phyloP scores from a whole-genome alignment of 2,113 vertebrate species.

The Tiliqua scincoides region DNA sequence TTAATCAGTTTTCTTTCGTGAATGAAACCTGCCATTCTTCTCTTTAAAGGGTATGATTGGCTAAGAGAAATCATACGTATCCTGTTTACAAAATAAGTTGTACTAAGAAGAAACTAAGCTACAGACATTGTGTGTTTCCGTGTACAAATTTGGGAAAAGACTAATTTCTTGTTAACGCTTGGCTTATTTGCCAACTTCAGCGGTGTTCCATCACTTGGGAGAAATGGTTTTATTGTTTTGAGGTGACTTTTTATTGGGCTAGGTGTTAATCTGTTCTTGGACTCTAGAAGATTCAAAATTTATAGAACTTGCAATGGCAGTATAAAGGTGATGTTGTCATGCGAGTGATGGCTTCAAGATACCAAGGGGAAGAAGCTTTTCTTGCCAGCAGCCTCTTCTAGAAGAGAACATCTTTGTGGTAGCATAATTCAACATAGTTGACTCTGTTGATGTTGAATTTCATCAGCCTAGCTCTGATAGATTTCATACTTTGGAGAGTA shows the following conservation, averaged over 20 bases:
- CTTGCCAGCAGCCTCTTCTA: neutral
- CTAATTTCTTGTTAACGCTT: constrained; percentile 27
- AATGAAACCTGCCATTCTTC: constrained; percentile 13
- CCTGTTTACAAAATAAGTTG: constrained; percentile 33
- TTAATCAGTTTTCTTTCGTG: constrained; percentile 21
- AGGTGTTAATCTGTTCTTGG: neutral
- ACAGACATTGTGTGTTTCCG: neutral
- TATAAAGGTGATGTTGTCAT: constrained; percentile 32
- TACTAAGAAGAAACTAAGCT: constrained; percentile 23
- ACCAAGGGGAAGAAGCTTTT: neutral
- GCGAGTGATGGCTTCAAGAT: neutral
- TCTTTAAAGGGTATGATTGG: neutral
- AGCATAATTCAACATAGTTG: neutral
- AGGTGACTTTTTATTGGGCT: constrained; percentile 52
- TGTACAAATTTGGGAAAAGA: neutral
- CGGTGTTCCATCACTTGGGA: neutral
- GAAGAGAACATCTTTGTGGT: neutral
- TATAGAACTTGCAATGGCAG: constrained; percentile 7
- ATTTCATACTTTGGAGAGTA: neutral
- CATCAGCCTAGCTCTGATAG: neutral
- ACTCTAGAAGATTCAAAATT: neutral
- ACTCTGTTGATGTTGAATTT: neutral
- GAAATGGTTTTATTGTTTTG: neutral
- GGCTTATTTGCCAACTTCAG: constrained; percentile 32
- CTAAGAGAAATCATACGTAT: constrained; percentile 33